These are phyloP conservation scores for Tadarida brasiliensis DNA, from an alignment of 2,797 vertebrate genomes.

Conservation along the genomic window DNA sequence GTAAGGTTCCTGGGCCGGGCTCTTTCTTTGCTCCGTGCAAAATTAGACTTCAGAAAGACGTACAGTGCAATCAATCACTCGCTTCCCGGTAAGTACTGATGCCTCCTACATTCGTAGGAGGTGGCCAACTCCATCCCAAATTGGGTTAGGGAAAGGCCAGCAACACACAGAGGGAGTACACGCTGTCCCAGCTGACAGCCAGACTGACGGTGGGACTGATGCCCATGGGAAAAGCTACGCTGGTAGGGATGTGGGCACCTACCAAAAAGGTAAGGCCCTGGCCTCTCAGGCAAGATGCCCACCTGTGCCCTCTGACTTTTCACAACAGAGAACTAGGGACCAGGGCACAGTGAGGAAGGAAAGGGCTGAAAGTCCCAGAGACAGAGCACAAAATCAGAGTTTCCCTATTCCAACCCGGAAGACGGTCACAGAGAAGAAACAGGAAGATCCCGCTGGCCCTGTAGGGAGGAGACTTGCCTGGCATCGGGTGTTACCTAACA, in stretches of 20 bases:
- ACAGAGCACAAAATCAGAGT: background rate
- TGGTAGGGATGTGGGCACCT: fast-evolving
- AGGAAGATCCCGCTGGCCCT: background rate
- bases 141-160: background rate
- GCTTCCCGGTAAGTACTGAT: background rate
- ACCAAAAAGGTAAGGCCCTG: background rate
- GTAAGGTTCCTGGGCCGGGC: fast-evolving
- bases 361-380: background rate
- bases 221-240: background rate
- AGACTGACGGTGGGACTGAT: background rate
- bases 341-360: background rate
- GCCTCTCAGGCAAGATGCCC: background rate
- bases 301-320: background rate
- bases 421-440: background rate
- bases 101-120: background rate
- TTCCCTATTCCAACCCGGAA: background rate
- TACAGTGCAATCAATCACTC: background rate
- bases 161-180: background rate
- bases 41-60: background rate
- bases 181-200: background rate
- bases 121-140: background rate
- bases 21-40: background rate
- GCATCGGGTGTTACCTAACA: background rate
- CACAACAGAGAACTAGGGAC: background rate
- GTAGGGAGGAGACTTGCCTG: background rate